Conservation (phyloP, 2,113 vertebrate species). For the Nerophis lumbriciformis region DNA sequence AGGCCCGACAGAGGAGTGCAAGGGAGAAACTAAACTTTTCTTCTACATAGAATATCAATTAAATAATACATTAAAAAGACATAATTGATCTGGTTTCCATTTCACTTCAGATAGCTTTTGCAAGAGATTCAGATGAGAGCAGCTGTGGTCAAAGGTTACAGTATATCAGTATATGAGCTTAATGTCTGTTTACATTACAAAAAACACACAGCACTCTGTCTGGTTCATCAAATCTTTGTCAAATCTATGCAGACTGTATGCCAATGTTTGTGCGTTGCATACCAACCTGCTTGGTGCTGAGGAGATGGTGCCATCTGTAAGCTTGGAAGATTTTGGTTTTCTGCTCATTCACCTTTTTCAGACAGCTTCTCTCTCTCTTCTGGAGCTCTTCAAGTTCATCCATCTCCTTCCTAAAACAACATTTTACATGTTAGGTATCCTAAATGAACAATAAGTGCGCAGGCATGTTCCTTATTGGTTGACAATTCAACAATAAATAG, state of each 20-base stretch:
- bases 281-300: constrained; percentile 88
- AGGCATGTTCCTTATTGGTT: no score
- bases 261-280: constrained; percentile 19
- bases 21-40: constrained; percentile 38
- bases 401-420: constrained; percentile 73
- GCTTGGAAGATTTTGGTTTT: constrained; percentile 72
- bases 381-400: constrained; percentile 75
- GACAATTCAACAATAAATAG: no score
- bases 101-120: neutral
- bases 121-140: no score
- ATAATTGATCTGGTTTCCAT: neutral
- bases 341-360: constrained; percentile 71
- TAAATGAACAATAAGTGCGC: no score
- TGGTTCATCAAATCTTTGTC: neutral
- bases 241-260: neutral
- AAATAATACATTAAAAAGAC: neutral
- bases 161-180: neutral
- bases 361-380: constrained; percentile 70
- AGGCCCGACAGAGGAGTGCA: constrained; percentile 39
- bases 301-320: constrained; percentile 86
- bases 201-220: constrained; percentile 1
- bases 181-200: neutral
- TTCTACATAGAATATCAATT: neutral
- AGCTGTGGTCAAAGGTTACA: no score
- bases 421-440: constrained; percentile 10